Evolutionary conservation across 2,113 vertebrate genomes (phyloP).

Genomic region (Pontoporia blainvillei): DNA sequence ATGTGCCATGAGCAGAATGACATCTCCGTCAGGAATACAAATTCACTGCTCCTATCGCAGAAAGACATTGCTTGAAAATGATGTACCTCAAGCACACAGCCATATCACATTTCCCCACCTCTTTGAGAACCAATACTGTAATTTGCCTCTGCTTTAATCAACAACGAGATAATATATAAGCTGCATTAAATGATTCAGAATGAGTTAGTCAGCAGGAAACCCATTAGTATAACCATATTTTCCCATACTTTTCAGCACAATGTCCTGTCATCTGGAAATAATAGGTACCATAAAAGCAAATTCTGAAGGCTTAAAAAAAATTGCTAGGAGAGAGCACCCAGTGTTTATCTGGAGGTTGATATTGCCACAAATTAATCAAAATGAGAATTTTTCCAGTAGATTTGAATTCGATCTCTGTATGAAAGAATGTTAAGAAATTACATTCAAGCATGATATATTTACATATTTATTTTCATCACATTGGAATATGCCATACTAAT

Average conservation of each 20-base stretch:
- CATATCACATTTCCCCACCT: slow-evolving; percentile 70
- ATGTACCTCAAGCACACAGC: slow-evolving; percentile 21
- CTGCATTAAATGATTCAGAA: slow-evolving; percentile 77
- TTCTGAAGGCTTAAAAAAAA: slow-evolving; percentile 74
- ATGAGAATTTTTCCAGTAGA: slow-evolving; percentile 76
- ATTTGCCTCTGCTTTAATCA: slow-evolving; percentile 80
- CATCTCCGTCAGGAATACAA: slow-evolving; percentile 56
- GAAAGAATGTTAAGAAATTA: slow-evolving; percentile 75
- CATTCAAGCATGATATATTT: slow-evolving; percentile 62
- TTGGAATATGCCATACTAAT: slow-evolving; percentile 28
- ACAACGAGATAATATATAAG: slow-evolving; percentile 77
- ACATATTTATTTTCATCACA: slow-evolving; percentile 63
- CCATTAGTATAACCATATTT: slow-evolving; percentile 85
- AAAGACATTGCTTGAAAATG: slow-evolving; percentile 50
- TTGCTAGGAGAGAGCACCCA: slow-evolving; percentile 48
- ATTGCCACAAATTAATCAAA: slow-evolving; percentile 81
- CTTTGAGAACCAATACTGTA: slow-evolving; percentile 68
- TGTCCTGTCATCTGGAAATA: slow-evolving; percentile 88
- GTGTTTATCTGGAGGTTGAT: slow-evolving; percentile 80
- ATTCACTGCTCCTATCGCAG: slow-evolving; percentile 23
- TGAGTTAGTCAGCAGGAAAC: slow-evolving; percentile 81
- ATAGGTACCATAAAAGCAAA: slow-evolving; percentile 81
- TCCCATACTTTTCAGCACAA: slow-evolving; percentile 84
- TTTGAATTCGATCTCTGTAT: slow-evolving; percentile 77
- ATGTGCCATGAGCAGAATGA: slow-evolving; percentile 27